Base-by-base conservation (phyloP, 2,113 vertebrate species). In the Sarotherodon lohbergeri region DNA sequence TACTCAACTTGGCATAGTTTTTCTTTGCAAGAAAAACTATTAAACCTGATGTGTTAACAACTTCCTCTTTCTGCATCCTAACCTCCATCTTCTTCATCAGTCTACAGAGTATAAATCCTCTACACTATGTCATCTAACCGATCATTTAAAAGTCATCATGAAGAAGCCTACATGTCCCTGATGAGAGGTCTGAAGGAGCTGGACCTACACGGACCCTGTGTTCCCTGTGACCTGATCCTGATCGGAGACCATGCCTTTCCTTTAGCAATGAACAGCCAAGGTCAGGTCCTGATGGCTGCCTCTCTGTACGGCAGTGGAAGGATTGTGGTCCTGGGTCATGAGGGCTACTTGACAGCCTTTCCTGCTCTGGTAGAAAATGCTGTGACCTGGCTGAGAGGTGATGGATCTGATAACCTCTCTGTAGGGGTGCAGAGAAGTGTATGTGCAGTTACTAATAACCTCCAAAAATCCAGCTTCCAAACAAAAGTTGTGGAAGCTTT, bases 341-440 rank as follows among this genome's bases (percentile, higher is more conserved):
- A 56, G 22, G 2, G 2, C 55, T 27, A 56, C 22, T 56, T 56
- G 22, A 14, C 0, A 56, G 4, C 55, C 6, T 56, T 56, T 56
- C 55, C 4, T 56, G 6, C 22, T 56, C 6, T 56, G 4, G 55
- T 56, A 56, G 22, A 27, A 56, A 56, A 56, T 56, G 55, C 12
- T 56, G 0, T 56, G 55, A 56, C 55, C 55, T 56, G 55, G 55
- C 12, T 57, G 55, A 27, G 55, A 27, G 55, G 55, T 57, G 6
- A 57, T 14, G 55, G 55, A 0, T 56, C 22, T 81, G 63, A 84
- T 9, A 91, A 90, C 66, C 32, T 90, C 8, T 63, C 93, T 0
- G 91, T 98, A 39, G 95, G 97, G 3, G 36, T 98, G 19, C 95
- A 97, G 6, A 89, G 66, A 5, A 81, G 0, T 3, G 6, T 97